phyloP scores from a whole-genome alignment of 2,888 invertebrate genomes.

The Blastobasis lacticolella region DNA sequence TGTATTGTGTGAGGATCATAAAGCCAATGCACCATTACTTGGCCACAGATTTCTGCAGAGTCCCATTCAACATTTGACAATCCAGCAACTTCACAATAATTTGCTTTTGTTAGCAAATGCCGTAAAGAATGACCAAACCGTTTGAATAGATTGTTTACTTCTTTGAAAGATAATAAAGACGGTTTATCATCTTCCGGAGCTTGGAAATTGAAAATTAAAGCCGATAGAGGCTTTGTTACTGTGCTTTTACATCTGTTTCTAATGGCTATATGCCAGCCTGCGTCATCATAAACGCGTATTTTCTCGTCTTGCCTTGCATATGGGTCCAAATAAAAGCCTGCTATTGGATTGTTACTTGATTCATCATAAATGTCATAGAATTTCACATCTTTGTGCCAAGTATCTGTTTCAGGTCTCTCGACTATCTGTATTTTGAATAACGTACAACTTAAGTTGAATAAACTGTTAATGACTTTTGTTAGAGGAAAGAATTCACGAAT shows the following conservation, averaged over 20 bases:
- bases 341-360: conserved; percentile 76
- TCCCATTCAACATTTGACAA: conserved; percentile 95
- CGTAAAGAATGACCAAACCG: conserved; percentile 93
- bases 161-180: conserved; percentile 82
- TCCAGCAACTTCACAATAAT: conserved; percentile 89
- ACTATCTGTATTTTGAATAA: conserved; percentile 86
- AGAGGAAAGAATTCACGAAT: conserved; percentile 89
- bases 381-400: conserved; percentile 91
- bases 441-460: conserved; percentile 83
- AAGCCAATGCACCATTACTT: conserved; percentile 88
- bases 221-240: conserved; percentile 81
- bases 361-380: conserved; percentile 87
- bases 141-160: conserved; percentile 84
- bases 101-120: conserved; percentile 86
- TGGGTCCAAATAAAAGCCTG: conserved; percentile 91
- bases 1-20: conserved; percentile 76
- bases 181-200: conserved; percentile 77
- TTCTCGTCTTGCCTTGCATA: conserved; percentile 81
- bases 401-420: conserved; percentile 77
- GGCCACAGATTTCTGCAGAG: conserved; percentile 86
- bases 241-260: conserved; percentile 80
- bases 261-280: conserved; percentile 87
- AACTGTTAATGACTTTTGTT: conserved; percentile 83
- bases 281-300: conserved; percentile 71
- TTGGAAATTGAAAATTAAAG: conserved; percentile 88